Conservation (phyloP, 2,797 vertebrate species). For the Scolopax rusticola region DNA sequence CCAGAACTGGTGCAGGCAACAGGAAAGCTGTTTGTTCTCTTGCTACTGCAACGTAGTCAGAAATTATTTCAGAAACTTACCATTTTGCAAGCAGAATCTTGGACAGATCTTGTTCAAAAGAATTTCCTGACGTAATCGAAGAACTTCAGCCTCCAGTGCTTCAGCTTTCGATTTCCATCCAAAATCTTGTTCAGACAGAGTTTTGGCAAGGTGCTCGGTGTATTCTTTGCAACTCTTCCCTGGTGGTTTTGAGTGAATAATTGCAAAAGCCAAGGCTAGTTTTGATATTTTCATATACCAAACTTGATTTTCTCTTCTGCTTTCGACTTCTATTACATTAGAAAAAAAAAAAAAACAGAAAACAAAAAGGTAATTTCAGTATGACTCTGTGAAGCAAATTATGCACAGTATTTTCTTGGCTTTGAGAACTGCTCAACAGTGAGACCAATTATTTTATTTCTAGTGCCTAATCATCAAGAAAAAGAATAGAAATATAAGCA, state of each 20-base stretch:
- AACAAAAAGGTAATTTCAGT: slow-evolving; percentile 22
- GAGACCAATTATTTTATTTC: slow-evolving; percentile 36
- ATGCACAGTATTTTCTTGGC: background rate
- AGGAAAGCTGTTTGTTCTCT: background rate
- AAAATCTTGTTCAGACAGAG: slow-evolving; percentile 69
- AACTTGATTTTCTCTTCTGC: slow-evolving; percentile 26
- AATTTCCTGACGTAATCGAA: slow-evolving; percentile 85
- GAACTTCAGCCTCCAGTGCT: slow-evolving; percentile 86
- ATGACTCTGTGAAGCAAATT: slow-evolving; percentile 6
- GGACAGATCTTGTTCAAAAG: slow-evolving; percentile 77
- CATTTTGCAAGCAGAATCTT: slow-evolving; percentile 37
- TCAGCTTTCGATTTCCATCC: slow-evolving; percentile 78
- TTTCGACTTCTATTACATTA: slow-evolving; percentile 52
- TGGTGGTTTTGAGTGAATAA: slow-evolving; percentile 85
- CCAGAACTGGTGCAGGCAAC: background rate
- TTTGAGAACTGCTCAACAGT: slow-evolving; percentile 24
- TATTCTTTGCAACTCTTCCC: slow-evolving; percentile 81
- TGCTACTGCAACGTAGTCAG: background rate
- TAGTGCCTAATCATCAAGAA: background rate
- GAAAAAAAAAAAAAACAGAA: background rate
- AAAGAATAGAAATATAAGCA: slow-evolving; percentile 14
- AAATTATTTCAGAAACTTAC: slow-evolving; percentile 65
- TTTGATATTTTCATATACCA: slow-evolving; percentile 79
- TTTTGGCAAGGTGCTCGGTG: slow-evolving; percentile 75
- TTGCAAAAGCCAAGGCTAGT: slow-evolving; percentile 85